Conservation (phyloP, 2,888 invertebrate species). For the Noctua pronuba region DNA sequence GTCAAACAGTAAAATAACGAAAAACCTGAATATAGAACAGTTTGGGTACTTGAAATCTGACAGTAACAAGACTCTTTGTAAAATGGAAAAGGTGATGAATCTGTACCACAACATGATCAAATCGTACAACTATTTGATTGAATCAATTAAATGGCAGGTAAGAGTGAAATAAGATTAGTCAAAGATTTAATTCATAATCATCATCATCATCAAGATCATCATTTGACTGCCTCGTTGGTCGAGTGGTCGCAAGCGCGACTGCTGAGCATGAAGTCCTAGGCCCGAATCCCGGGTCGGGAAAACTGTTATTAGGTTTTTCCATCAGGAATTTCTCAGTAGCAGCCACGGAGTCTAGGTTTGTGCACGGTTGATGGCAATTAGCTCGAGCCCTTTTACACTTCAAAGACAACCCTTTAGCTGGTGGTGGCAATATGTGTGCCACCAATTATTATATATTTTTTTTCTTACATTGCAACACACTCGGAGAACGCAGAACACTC, state of each 20-base stretch:
- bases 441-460: too few relatives aligned
- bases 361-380: neutral
- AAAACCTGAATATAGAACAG: conserved; percentile 65
- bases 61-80: conserved; percentile 63
- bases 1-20: conserved; percentile 60
- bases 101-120: conserved; percentile 77
- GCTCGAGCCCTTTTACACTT: neutral
- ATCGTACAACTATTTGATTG: conserved; percentile 76
- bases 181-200: neutral
- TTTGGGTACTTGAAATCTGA: conserved; percentile 62
- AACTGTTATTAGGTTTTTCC: neutral
- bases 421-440: too few relatives aligned
- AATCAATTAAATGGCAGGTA: conserved; percentile 84
- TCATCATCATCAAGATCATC: neutral
- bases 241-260: neutral
- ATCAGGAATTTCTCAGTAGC: neutral
- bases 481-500: too few relatives aligned
- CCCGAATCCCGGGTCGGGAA: neutral
- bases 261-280: neutral
- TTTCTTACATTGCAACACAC: too few relatives aligned
- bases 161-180: conserved; percentile 12
- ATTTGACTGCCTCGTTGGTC: neutral
- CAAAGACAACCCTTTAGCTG: too few relatives aligned
- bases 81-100: conserved; percentile 79
- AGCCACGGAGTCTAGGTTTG: neutral